A percentile compares a stretch with the other conserved stretches of the same genome.
These are phyloP conservation scores for Acrocera orbiculus DNA, from an alignment of 2,888 invertebrate species.

Conservation along the genomic window DNA sequence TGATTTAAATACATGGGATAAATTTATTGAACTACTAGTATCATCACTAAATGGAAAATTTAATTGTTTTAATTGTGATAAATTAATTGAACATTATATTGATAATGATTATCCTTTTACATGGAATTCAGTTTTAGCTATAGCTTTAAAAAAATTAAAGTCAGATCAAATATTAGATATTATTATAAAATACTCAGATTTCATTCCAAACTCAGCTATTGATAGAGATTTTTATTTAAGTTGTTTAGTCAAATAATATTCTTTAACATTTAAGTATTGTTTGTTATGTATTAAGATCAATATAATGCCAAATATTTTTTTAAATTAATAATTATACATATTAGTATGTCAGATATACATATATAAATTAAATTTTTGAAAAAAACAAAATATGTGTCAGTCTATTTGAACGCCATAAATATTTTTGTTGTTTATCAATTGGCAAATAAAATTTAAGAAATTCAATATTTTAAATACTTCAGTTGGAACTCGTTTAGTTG, in stretches of 20 bases:
- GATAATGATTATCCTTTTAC: conserved; percentile 27
- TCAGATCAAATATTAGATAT: conserved; percentile 22
- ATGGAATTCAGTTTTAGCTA: conserved; percentile 29
- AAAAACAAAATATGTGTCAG: no score
- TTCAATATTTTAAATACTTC: no score
- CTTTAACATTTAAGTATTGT: no score
- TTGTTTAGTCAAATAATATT: conserved; percentile 22
- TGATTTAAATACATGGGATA: conserved; percentile 22
- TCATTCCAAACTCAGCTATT: conserved; percentile 29
- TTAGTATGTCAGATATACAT: no score
- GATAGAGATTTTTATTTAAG: conserved; percentile 28
- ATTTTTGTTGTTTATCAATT: no score
- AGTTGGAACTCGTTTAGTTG: no score
- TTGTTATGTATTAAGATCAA: no score
- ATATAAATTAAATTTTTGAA: no score
- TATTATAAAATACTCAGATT: conserved; percentile 27
- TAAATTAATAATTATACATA: no score
- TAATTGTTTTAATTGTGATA: conserved; percentile 27
- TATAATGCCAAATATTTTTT: no score
- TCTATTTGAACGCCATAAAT: no score
- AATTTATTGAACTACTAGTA: conserved; percentile 28
- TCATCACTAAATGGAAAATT: conserved; percentile 25
- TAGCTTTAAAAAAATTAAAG: conserved; percentile 24
- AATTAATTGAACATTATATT: conserved; percentile 21
- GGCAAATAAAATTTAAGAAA: no score